Base-by-base conservation (phyloP, 2,113 vertebrate genomes). In the Amphiprion ocellaris region DNA sequence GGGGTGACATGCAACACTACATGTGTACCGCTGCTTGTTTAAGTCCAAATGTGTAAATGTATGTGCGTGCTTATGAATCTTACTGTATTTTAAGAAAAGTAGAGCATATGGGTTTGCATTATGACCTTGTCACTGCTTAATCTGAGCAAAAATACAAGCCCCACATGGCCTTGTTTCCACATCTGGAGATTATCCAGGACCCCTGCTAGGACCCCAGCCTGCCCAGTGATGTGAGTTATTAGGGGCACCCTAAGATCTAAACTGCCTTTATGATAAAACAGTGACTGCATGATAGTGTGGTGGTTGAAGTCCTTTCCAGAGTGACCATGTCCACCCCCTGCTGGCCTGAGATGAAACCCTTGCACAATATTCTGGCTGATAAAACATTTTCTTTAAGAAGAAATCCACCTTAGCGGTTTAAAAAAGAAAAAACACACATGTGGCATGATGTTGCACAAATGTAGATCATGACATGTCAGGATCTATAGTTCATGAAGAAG, bases 111-210 rank as follows among this genome's bases (percentile, higher is more conserved):
- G 81, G 28, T 82, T 78, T 60, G 54, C 39, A 75, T 78, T 56
- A 52, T 52, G 62, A 89, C 77, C 74, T 26, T 82, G 59, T 80
- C 85, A 71, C 30, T 70, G 50, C 47, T 81, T 88, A 90, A 90
- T 89, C 86, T 74, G 65, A 66, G 33, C 44, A 62, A 69, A 82
- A 84, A 87, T 23, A 73, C 65, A 87, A 83, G 53, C 64, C 53
- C 70, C 47, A 52, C 79, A 70, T 84, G 87, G 69, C 86, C 86
- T 87, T 84, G 52, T 89, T 90, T 73, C 44, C 90, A 83, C 81
- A 91, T 87, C 79, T 85, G 88, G 60, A 72, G 77, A 79, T 90
- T 89, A 85, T 58, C n/a, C n/a, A 67, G 77, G 65, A 87, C 68
- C 68, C 77, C 82, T 82, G 67, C 77, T 77, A 60, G 74, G 15